Evolutionary conservation across 2,113 vertebrate species (phyloP), one percentile per base, ranked within the genome.

Genomic region (Patagioenas fasciata): DNA sequence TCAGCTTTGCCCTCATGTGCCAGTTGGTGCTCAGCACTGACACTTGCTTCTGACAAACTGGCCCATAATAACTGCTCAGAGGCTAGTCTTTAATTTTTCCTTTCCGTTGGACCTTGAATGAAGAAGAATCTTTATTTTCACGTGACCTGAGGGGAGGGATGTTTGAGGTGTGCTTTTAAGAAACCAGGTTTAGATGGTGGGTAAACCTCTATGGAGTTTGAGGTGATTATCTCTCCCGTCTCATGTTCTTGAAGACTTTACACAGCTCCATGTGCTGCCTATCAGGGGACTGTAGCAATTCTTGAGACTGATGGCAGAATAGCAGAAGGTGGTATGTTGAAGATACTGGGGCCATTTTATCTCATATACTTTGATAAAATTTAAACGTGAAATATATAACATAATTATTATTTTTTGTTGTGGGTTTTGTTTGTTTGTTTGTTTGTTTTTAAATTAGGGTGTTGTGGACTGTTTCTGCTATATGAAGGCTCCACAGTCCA

Each of bases 341-440:
- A 69, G 24, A 18, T 48, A 36, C 0, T 8, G 20, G 7, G 78
- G 40, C 17, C 32, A 29, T 88, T 85, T 40, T 78, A 26, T 44
- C 47, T 89, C 61, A 13, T 71, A 36, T 62, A 70, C 64, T 77
- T 69, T 53, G 50, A 25, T 70, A 60, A 58, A 92, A 78, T 36
- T n/a, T 61, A n/a, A 61, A 15, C 21, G 26, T 12, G 11, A 15
- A 77, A 62, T 9, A 42, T 13, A 3, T 5, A 38, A 75, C 70
- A 71, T 29, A 20, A 47, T 34, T 69, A 34, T 67, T 47, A 3
- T 0, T 9, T 61, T 85, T 84, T 72, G 8, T 51, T 56, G 11
- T 44, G 13, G 1, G 40, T 5, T 40, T 40, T 40, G n/a, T n/a
- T n/a, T n/a, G 0, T 5, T 62, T 26, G 40, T 42, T 42, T 42